A percentile compares a stretch with the other conserved stretches of the same genome.
These are phyloP conservation scores for Cottoperca gobio DNA, from an alignment of 2,797 vertebrate species.

Conservation along the genomic window DNA sequence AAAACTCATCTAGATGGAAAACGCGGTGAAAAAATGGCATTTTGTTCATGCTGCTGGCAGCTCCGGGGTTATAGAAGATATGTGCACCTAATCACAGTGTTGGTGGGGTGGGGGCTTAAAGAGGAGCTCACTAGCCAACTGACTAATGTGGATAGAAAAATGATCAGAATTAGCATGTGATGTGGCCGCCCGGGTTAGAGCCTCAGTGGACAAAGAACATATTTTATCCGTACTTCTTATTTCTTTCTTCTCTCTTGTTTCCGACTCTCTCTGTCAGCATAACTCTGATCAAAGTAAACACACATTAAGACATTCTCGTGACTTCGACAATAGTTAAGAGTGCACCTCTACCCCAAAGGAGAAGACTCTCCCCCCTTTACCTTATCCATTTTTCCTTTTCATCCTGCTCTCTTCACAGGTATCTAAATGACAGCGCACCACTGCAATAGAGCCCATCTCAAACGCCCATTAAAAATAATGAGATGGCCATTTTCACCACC, in stretches of 20 bases:
- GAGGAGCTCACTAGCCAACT: conserved; percentile 58
- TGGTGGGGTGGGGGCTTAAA: conserved; percentile 31
- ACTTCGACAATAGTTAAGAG: conserved; percentile 33
- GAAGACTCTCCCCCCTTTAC: conserved; percentile 45
- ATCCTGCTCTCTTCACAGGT: conserved; percentile 59
- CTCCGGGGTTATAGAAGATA: conserved; percentile 65
- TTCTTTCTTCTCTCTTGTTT: background rate
- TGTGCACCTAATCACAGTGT: conserved; percentile 66
- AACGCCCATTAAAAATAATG: conserved; percentile 87
- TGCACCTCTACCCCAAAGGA: conserved; percentile 31
- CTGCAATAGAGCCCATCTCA: conserved; percentile 72
- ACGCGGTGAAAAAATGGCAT: conserved; percentile 67
- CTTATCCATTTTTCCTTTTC: conserved; percentile 66
- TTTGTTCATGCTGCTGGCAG: conserved; percentile 72
- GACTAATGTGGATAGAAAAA: conserved; percentile 80
- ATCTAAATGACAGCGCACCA: conserved; percentile 71
- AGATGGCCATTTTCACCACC: conserved; percentile 79
- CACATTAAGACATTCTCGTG: conserved; percentile 51
- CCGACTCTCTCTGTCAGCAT: background rate
- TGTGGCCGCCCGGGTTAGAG: conserved; percentile 56
- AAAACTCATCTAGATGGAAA: conserved; percentile 86
- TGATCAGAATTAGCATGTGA: conserved; percentile 73
- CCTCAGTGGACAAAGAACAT: background rate
- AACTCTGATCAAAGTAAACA: conserved; percentile 66
- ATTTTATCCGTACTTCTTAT: background rate